Evolutionary conservation across 2,113 vertebrate species (phyloP), one percentile per base, ranked within the genome.

Genomic region (Eubucco bourcierii): DNA sequence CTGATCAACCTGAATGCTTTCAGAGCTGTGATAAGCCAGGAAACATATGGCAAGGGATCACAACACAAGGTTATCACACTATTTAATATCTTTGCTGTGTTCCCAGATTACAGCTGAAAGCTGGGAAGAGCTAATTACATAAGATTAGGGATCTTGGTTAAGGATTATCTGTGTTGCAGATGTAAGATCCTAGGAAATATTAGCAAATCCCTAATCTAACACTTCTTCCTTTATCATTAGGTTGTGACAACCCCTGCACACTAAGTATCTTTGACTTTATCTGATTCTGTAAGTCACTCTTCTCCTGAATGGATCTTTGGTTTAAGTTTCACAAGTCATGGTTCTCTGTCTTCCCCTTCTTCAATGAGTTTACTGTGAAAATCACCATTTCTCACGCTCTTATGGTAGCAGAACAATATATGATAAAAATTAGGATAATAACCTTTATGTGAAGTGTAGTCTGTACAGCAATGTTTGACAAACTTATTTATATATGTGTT

Each of bases 1-100:
- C 16, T 19, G 41, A 72, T 66, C 41, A 76, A 60, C 15, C 17
- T 70, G 21, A 46, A 37, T 1, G 1, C 41, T 81, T 90, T 74
- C 79, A 92, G 31, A 10, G 3, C 13, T 66, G 9, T 55, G 34
- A 80, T 29, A 86, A 65, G 4, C 27, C 39, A 80, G 37, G 19
- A 88, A 88, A 80, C 16, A 52, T n/a, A 41, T 4, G 18, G 47
- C 37, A 70, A 78, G 79, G 13, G 24, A 55, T 63, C 37, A 75
- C 56, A 92, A 68, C 5, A 72, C 6, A 70, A 88, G 7, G 58
- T 33, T 81, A 52, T 67, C 0, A 0, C 0, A 0, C 31, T 79
- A 29, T 27, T 82, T 60, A 64, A 73, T 18, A 72, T 0, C 1
- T 76, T 63, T 72, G 39, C 65, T 65, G 11, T 72, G 13, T 76